Conservation (phyloP, 2,113 vertebrate species). For the Arothron firmamentum region DNA sequence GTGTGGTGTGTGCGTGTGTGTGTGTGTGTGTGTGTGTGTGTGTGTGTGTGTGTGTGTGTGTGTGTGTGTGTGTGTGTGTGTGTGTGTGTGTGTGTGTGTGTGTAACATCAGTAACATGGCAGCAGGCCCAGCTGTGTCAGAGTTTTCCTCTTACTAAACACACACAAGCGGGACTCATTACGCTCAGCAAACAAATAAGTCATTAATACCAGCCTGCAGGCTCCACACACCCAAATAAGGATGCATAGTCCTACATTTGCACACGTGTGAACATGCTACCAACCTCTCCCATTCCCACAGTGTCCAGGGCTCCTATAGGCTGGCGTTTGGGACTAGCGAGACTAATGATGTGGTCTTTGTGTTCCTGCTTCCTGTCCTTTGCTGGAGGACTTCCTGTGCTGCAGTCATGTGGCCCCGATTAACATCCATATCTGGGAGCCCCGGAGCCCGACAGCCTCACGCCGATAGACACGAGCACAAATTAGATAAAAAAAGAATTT, state of each 20-base stretch:
- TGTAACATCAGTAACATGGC: constrained; percentile 44
- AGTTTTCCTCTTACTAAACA: constrained; percentile 55
- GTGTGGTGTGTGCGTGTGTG: constrained; percentile 11
- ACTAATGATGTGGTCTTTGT: constrained; percentile 71
- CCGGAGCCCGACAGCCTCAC: constrained; percentile 57
- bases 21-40: constrained; percentile 23
- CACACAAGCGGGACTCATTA: constrained; percentile 68
- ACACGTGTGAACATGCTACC: constrained; percentile 29
- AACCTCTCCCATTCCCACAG: constrained; percentile 56
- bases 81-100: constrained; percentile 16
- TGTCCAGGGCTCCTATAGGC: constrained; percentile 53
- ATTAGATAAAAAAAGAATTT: constrained; percentile 75
- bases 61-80: not conserved
- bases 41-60: constrained; percentile 9
- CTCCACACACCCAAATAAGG: constrained; percentile 36
- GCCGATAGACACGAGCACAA: constrained; percentile 35
- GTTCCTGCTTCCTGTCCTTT: constrained; percentile 77
- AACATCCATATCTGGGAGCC: constrained; percentile 82
- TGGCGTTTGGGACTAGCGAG: constrained; percentile 49
- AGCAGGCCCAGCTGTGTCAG: constrained; percentile 32
- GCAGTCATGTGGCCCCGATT: constrained; percentile 90
- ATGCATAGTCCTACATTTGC: constrained; percentile 26
- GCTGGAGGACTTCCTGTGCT: constrained; percentile 84
- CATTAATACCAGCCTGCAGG: constrained; percentile 67
- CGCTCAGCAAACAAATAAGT: constrained; percentile 69